phyloP scores from a whole-genome alignment of 2,113 vertebrate species.

The Tylochromis polylepis region DNA sequence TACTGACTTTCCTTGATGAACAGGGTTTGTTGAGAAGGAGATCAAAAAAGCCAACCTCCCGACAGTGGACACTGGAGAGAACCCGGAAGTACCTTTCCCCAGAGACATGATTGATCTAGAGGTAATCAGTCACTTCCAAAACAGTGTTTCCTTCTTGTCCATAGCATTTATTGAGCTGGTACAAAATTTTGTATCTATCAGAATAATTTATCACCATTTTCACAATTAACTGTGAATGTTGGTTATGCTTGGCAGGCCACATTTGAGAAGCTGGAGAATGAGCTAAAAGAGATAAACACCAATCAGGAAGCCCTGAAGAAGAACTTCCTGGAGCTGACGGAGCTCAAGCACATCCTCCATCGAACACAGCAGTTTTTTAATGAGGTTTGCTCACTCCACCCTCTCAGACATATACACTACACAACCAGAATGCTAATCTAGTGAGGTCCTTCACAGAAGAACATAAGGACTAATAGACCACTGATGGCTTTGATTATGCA shows the following conservation, averaged over 20 bases:
- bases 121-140: slow-evolving; percentile 64
- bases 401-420: not conserved
- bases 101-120: slow-evolving; percentile 98
- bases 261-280: slow-evolving; percentile 98
- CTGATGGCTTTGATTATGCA: not conserved
- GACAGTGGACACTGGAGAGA: slow-evolving; percentile 91
- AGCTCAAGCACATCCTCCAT: slow-evolving; percentile 95
- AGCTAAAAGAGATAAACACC: slow-evolving; percentile 97
- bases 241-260: slow-evolving; percentile 75
- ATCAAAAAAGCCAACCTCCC: slow-evolving; percentile 93
- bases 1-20: not conserved
- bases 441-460: not conserved
- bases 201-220: accelerated
- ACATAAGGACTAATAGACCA: not conserved
- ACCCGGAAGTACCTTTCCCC: slow-evolving; percentile 97
- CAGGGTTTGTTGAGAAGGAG: slow-evolving; percentile 98
- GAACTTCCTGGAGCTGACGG: slow-evolving; percentile 96
- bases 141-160: not conserved
- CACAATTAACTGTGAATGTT: not conserved
- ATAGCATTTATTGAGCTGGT: not conserved
- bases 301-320: slow-evolving; percentile 98
- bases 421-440: not conserved
- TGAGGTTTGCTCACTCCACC: slow-evolving; percentile 78
- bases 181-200: not conserved
- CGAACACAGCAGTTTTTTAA: slow-evolving; percentile 99